Base-by-base conservation (phyloP, 2,113 vertebrate species). In the Lipotes vexillifer region DNA sequence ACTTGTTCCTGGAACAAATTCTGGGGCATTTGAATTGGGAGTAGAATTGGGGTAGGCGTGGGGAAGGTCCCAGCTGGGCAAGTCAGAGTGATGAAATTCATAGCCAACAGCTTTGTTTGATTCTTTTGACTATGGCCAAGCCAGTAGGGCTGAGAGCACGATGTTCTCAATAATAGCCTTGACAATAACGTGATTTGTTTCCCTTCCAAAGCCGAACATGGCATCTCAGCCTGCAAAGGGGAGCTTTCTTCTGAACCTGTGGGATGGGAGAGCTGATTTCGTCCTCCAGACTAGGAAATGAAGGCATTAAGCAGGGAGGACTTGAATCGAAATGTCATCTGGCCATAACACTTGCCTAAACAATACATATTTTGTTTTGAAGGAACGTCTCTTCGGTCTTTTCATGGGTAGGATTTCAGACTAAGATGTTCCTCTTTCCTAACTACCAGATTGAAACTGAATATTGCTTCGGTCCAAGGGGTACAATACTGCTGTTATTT, bases 161-260 rank as follows among this genome's bases (percentile, higher is more conserved):
- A 71, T 94, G 93, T 97, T 97, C 96, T 95, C 89, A 84, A 12
- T 59, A 88, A 85, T 75, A 93, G 95, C 66, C 81, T 94, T 38
- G 84, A 97, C 94, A 97, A 97, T 96, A 80, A 89, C 78, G n/a
- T 14, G 72, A 86, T 83, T 94, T 97, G 92, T 94, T 95, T 87
- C 23, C 63, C 75, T 93, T 85, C 96, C n/a, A 75, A 95, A 89
- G 78, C 88, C 0, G 36, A 94, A 83, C 93, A 94, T 71, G 82
- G 77, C 89, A 91, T 94, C 77, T 89, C 41, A 74, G 85, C 36
- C 82, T 83, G 88, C 66, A 59, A 82, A 83, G 90, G 71, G 17
- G 59, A 95, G 85, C 82, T 95, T 93, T 97, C 78, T 97, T 86
- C 81, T 52, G 65, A 90, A 84, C 63, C 91, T 81, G 83, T 65